Conservation (phyloP, 2,888 invertebrate genomes). For the Pachymerium ferrugineum region DNA sequence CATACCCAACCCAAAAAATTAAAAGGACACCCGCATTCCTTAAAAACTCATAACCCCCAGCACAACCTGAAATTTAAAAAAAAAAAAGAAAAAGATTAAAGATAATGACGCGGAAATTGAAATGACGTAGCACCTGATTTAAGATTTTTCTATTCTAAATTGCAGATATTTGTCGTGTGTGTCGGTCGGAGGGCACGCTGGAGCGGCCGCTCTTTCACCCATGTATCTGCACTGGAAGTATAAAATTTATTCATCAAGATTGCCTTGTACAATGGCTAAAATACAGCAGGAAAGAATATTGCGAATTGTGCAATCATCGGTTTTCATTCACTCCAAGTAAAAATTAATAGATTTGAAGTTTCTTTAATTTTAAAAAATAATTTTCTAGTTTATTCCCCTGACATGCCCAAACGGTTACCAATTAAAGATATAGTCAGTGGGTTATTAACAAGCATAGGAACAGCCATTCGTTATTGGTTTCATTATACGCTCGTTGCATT, state of each 20-base stretch:
- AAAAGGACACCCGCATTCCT: too few species aligned
- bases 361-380: background rate
- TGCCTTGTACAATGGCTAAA: slow-evolving; percentile 98
- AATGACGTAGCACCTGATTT: background rate
- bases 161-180: slow-evolving; percentile 92
- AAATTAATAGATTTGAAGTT: slow-evolving; percentile 37
- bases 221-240: slow-evolving; percentile 97
- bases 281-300: slow-evolving; percentile 96
- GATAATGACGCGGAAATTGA: background rate
- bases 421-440: slow-evolving; percentile 88
- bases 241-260: slow-evolving; percentile 98
- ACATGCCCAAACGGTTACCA: slow-evolving; percentile 97
- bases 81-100: too few species aligned
- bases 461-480: slow-evolving; percentile 92
- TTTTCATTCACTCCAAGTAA: slow-evolving; percentile 93
- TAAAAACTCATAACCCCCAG: too few species aligned
- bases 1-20: too few species aligned
- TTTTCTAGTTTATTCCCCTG: slow-evolving; percentile 88
- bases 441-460: slow-evolving; percentile 76
- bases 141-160: slow-evolving; percentile 37
- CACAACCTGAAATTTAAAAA: too few species aligned
- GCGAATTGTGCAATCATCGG: slow-evolving; percentile 94
- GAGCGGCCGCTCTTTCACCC: slow-evolving; percentile 96
- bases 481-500: slow-evolving; percentile 95
- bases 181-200: slow-evolving; percentile 84